A percentile compares a stretch with the other conserved stretches of the same genome.
Evolutionary conservation across 2,797 vertebrate species (phyloP).

Genomic region (Muraenolepis orangiensis): DNA sequence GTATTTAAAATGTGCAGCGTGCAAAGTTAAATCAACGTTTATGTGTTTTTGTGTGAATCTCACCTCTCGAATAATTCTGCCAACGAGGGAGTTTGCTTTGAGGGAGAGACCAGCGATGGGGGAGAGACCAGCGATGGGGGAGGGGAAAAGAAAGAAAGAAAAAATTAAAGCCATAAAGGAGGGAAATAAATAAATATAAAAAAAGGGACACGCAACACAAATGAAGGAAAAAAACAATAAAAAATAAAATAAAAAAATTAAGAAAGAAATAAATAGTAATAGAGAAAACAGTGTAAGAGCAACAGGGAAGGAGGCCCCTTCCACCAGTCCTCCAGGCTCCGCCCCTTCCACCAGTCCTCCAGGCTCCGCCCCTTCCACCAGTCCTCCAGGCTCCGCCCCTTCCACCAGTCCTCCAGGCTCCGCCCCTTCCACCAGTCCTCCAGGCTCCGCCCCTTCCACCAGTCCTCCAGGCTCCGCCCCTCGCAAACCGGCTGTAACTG

Average conservation of each 20-base stretch:
- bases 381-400: slow-evolving; percentile 43
- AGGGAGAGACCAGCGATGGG: neutral
- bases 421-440: slow-evolving; percentile 50
- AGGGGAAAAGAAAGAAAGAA: neutral
- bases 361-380: slow-evolving; percentile 48
- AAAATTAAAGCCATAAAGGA: slow-evolving; percentile 11
- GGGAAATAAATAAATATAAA: slow-evolving; percentile 16
- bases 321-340: slow-evolving; percentile 44
- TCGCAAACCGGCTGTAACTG: slow-evolving; percentile 55
- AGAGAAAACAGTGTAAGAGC: slow-evolving; percentile 44
- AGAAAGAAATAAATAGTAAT: neutral
- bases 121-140: neutral
- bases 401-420: slow-evolving; percentile 44
- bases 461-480: slow-evolving; percentile 42
- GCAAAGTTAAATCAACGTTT: slow-evolving; percentile 5
- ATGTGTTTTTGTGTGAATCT: neutral
- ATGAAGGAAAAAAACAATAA: slow-evolving; percentile 34
- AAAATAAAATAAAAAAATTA: neutral
- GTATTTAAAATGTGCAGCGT: slow-evolving; percentile 1
- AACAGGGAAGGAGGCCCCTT: slow-evolving; percentile 40
- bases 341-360: no score
- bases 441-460: slow-evolving; percentile 41
- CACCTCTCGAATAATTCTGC: neutral
- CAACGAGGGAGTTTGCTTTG: neutral
- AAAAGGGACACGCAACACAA: no score